Evolutionary conservation across 2,797 vertebrate species (phyloP).

Genomic region (Botia almorhae): DNA sequence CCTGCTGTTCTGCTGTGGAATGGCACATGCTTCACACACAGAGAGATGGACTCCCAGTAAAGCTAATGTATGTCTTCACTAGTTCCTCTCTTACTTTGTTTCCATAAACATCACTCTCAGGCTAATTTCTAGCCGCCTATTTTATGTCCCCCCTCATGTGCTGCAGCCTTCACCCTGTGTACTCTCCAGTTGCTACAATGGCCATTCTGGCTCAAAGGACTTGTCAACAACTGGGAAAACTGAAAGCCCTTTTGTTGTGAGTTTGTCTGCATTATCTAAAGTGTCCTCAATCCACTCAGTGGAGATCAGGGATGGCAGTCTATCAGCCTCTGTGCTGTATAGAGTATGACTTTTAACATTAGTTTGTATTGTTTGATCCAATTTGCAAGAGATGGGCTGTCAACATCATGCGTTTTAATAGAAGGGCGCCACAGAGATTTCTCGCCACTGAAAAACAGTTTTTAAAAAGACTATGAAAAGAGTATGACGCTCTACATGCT

Average conservation of each 20-base stretch:
- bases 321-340: slow-evolving; percentile 15
- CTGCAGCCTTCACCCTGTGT: slow-evolving; percentile 32
- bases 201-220: slow-evolving; percentile 42
- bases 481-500: not conserved
- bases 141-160: slow-evolving; percentile 29
- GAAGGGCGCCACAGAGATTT: not conserved
- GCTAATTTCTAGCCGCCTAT: slow-evolving; percentile 42
- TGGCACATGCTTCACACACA: not conserved
- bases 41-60: slow-evolving; percentile 37
- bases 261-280: slow-evolving; percentile 58
- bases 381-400: slow-evolving; percentile 13
- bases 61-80: slow-evolving; percentile 34
- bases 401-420: slow-evolving; percentile 14
- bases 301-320: slow-evolving; percentile 16
- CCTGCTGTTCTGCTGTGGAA: slow-evolving; percentile 40
- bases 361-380: slow-evolving; percentile 34
- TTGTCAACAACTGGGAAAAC: slow-evolving; percentile 55
- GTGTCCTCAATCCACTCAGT: slow-evolving; percentile 41
- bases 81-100: slow-evolving; percentile 35
- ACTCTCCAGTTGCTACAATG: slow-evolving; percentile 48
- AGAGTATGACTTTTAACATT: slow-evolving; percentile 33
- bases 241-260: slow-evolving; percentile 50
- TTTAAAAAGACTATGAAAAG: not conserved
- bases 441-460: not conserved
- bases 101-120: slow-evolving; percentile 54